Conservation (phyloP, 2,888 invertebrate species). For the Lucinisca nassula region DNA sequence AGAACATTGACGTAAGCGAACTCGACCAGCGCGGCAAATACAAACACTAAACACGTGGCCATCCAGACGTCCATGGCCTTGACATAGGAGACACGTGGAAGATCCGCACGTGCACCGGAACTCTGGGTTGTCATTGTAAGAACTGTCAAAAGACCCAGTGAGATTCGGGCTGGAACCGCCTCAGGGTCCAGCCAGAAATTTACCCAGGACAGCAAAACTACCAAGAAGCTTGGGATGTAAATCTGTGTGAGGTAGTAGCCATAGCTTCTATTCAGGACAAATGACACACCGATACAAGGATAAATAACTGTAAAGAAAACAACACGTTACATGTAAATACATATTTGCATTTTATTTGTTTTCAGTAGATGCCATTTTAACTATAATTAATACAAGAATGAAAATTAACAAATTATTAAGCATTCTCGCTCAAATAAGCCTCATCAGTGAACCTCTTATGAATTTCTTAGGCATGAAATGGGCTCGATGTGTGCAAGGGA, state of each 20-base stretch:
- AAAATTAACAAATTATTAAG: too few species aligned
- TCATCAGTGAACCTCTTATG: too few species aligned
- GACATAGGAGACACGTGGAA: slow-evolving; percentile 71
- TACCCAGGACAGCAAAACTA: slow-evolving; percentile 71
- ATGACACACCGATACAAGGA: slow-evolving; percentile 66
- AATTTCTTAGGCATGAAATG: too few species aligned
- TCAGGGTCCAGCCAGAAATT: slow-evolving; percentile 70
- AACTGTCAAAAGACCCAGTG: slow-evolving; percentile 71
- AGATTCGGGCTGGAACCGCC: slow-evolving; percentile 67
- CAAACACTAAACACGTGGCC: slow-evolving; percentile 68
- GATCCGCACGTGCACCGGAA: slow-evolving; percentile 62
- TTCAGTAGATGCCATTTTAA: too few species aligned
- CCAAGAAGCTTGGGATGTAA: slow-evolving; percentile 70
- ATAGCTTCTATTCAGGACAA: slow-evolving; percentile 58
- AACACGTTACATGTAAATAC: too few species aligned
- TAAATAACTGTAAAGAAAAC: slow-evolving; percentile 47
- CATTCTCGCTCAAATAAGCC: too few species aligned
- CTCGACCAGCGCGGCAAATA: slow-evolving; percentile 69
- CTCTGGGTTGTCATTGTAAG: slow-evolving; percentile 75
- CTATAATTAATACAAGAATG: too few species aligned
- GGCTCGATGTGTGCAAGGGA: too few species aligned
- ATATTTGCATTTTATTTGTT: too few species aligned
- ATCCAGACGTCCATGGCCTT: slow-evolving; percentile 75
- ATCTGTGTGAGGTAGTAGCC: slow-evolving; percentile 71
- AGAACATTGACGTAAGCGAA: slow-evolving; percentile 71